Evolutionary conservation across 2,113 vertebrate genomes (phyloP).

Genomic region (Climacteris rufus): DNA sequence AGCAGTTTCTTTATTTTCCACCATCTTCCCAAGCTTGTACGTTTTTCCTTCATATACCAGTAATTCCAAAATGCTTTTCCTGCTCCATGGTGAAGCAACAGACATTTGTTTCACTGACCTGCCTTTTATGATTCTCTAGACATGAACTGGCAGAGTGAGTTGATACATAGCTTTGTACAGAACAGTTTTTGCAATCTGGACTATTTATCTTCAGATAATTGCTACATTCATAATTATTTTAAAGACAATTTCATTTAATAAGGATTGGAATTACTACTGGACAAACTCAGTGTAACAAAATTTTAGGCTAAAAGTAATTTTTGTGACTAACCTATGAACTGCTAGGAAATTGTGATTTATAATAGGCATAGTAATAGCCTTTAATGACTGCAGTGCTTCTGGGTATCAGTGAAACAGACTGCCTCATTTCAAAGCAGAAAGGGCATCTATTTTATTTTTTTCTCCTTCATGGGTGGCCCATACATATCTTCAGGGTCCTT

Average conservation of each 20-base stretch:
- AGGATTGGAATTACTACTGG: neutral
- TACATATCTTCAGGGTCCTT: neutral
- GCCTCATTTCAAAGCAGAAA: conserved; percentile 23
- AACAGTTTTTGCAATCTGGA: neutral
- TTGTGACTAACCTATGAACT: conserved; percentile 18
- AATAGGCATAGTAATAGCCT: conserved; percentile 37
- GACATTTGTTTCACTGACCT: neutral
- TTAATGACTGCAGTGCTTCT: conserved; percentile 33
- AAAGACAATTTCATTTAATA: neutral
- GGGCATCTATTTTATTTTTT: neutral
- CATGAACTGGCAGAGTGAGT: neutral
- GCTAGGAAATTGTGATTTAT: conserved; percentile 42
- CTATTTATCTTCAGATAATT: neutral
- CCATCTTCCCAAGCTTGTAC: neutral
- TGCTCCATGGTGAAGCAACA: neutral
- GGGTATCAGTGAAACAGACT: neutral
- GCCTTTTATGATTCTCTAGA: neutral
- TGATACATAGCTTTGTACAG: neutral
- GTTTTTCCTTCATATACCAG: neutral
- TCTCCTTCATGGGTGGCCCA: conserved; percentile 2
- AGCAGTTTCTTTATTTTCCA: neutral
- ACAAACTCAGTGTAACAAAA: neutral
- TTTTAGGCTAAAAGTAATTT: conserved; percentile 5
- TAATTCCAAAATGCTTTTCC: neutral
- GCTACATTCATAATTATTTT: neutral